Conservation (phyloP, 2,888 invertebrate species). For the Neoaliturus tenellus region DNA sequence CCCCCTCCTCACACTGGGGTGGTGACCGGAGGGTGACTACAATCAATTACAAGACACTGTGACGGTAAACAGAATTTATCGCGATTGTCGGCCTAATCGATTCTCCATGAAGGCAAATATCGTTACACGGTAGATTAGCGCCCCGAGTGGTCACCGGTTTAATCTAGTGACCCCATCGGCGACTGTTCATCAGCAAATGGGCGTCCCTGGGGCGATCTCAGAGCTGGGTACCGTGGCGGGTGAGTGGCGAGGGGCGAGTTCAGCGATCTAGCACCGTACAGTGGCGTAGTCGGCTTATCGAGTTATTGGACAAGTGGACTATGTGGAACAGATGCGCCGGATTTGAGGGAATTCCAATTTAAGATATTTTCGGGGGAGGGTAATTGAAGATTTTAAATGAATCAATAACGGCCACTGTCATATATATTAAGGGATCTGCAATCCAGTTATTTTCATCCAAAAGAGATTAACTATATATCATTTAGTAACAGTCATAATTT, state of each 20-base stretch:
- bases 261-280: background rate
- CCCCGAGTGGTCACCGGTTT: constrained; percentile 54
- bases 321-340: background rate
- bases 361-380: too few species aligned
- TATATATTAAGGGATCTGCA: too few species aligned
- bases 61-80: constrained; percentile 51
- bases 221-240: too few species aligned
- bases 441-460: too few species aligned
- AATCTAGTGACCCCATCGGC: constrained; percentile 34
- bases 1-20: background rate
- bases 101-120: constrained; percentile 39
- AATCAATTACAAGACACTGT: constrained; percentile 45
- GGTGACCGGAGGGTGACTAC: background rate
- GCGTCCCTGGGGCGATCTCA: constrained; percentile 21
- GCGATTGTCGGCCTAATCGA: constrained; percentile 53
- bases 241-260: too few species aligned
- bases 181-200: constrained; percentile 56
- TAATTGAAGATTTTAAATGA: too few species aligned
- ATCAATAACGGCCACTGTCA: too few species aligned
- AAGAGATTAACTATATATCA: too few species aligned
- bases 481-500: too few species aligned
- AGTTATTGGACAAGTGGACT: background rate
- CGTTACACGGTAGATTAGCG: constrained; percentile 54
- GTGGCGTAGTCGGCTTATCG: background rate
- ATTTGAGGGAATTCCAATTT: too few species aligned